phyloP scores from a whole-genome alignment of 2,888 invertebrate species.

The Chydorus sphaericus region DNA sequence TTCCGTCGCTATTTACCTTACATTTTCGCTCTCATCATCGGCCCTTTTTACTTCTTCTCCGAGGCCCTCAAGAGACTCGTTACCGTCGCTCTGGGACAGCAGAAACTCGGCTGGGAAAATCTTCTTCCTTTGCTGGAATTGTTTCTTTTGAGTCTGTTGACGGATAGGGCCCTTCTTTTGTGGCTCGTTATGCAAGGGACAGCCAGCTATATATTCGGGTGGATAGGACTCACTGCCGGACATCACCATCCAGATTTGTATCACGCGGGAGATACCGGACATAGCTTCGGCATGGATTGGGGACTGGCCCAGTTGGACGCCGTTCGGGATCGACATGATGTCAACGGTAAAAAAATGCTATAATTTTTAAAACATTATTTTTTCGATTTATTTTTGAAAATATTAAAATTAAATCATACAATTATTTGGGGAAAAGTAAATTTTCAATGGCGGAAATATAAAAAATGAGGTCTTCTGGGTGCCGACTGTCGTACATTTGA shows the following conservation, averaged over 20 bases:
- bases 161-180: conserved; percentile 14
- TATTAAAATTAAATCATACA: too few relatives aligned
- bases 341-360: too few relatives aligned
- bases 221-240: conserved; percentile 53
- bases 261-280: conserved; percentile 54
- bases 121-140: conserved; percentile 19
- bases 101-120: conserved; percentile 17
- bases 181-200: conserved; percentile 20
- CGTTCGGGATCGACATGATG: conserved; percentile 51
- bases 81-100: conserved; percentile 12
- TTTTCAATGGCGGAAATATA: too few relatives aligned
- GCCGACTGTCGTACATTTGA: too few relatives aligned
- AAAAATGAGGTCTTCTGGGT: too few relatives aligned
- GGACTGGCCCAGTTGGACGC: conserved; percentile 61
- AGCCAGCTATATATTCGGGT: conserved; percentile 28
- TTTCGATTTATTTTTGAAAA: too few relatives aligned
- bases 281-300: conserved; percentile 49
- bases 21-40: conserved; percentile 34
- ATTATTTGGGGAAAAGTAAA: too few relatives aligned
- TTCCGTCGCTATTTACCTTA: conserved; percentile 37
- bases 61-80: conserved; percentile 16
- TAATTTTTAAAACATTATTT: too few relatives aligned
- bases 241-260: conserved; percentile 66
- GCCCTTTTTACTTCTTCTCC: conserved; percentile 23
- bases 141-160: conserved; percentile 13